phyloP scores from a whole-genome alignment of 2,113 vertebrate genomes.

The Crotalus viridis region DNA sequence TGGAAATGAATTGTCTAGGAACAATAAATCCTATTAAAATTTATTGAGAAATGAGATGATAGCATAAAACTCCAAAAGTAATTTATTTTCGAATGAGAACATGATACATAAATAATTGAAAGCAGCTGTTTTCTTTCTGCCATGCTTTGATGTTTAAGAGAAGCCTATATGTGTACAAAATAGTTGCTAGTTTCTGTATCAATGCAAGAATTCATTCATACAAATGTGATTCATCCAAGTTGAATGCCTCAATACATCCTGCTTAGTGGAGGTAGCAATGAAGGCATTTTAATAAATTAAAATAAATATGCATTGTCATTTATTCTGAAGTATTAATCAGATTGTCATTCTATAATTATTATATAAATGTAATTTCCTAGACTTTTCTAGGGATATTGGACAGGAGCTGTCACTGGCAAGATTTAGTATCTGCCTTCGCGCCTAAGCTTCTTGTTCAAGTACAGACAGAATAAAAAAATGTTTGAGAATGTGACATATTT shows the following conservation, averaged over 20 bases:
- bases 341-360: background rate
- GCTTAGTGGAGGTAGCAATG: background rate
- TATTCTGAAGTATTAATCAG: background rate
- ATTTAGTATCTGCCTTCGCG: background rate
- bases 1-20: too few relatives aligned
- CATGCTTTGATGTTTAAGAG: too few relatives aligned
- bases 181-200: too few relatives aligned
- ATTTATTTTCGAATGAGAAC: too few relatives aligned
- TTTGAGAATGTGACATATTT: background rate
- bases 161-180: too few relatives aligned
- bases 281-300: background rate
- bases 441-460: background rate
- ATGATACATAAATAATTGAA: too few relatives aligned
- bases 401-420: background rate
- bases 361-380: background rate
- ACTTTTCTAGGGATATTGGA: background rate
- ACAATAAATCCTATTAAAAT: too few relatives aligned
- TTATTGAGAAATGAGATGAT: too few relatives aligned
- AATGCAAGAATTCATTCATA: too few relatives aligned
- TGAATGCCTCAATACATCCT: background rate
- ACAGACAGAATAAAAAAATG: background rate
- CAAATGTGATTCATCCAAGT: background rate
- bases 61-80: too few relatives aligned
- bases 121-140: too few relatives aligned
- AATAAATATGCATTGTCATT: background rate